Evolutionary conservation across 2,888 invertebrate genomes (phyloP), one percentile per base, ranked within the genome.

Genomic region (Chesias legatella): DNA sequence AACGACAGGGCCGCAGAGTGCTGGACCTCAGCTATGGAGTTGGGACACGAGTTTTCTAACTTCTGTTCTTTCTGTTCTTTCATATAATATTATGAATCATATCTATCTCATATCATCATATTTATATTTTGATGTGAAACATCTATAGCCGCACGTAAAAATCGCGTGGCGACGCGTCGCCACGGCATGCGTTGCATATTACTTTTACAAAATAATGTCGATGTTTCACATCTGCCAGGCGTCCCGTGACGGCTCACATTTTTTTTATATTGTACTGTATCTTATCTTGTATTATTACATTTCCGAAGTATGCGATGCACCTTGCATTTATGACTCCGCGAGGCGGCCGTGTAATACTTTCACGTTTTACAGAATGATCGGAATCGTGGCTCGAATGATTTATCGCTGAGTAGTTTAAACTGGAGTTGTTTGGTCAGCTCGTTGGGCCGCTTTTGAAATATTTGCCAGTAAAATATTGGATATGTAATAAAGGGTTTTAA

Each of bases 1-100:
- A 78, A 73, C 67, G 67, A 59, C 1, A 55, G 48, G 43, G 8
- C 17, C 24, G 10, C 4, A 24, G 32, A 41, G 40, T 34, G 6
- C 10, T 36, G 33, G 13, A 20, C 29, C 3, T 8, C 10, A 35
- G 24, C 30, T 36, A 43, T 33, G 3, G n/a, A 40, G 1, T 11
- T 9, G 10, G 23, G 11, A 30, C 10, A 36, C 23, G 5, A 5
- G 13, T 2, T 13, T 24, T 28, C n/a, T n/a, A n/a, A n/a, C n/a
- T n/a, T n/a, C n/a, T n/a, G n/a, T n/a, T 28, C 8, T 35, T 44
- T 21, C 8, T 10, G 1, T 8, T 10, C 8, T 25, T 25, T 25
- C 8, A 10, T 8, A 25, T 25, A 5, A n/a, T n/a, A n/a, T n/a
- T n/a, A n/a, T n/a, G n/a, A n/a, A n/a, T n/a, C n/a, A n/a, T n/a